Conservation (phyloP, 2,797 vertebrate genomes). For the Gadopsis marmoratus region DNA sequence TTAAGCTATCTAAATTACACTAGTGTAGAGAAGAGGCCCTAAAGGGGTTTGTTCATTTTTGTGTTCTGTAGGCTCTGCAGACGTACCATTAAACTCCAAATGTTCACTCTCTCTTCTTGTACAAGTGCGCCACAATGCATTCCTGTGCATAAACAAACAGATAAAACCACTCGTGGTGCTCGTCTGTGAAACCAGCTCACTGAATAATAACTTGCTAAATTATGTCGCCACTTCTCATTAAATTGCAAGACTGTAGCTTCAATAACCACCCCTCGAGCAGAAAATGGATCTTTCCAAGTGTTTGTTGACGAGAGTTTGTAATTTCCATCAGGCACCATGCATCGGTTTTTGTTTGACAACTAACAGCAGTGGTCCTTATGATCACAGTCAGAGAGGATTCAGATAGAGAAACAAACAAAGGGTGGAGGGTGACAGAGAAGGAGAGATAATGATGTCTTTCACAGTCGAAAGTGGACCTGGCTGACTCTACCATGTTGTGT, state of each 20-base stretch:
- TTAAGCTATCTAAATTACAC: slow-evolving; percentile 30
- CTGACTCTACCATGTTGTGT: background rate
- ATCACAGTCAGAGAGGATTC: slow-evolving; percentile 40
- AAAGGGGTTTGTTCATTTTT: slow-evolving; percentile 29
- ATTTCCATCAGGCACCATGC: slow-evolving; percentile 48
- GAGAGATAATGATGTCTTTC: slow-evolving; percentile 35
- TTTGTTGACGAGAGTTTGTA: slow-evolving; percentile 55
- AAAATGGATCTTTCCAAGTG: slow-evolving; percentile 23
- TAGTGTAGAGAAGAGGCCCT: background rate
- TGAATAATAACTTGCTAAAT: slow-evolving; percentile 45
- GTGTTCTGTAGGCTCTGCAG: slow-evolving; percentile 7
- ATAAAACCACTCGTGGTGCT: slow-evolving; percentile 41
- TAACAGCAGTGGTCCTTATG: slow-evolving; percentile 31
- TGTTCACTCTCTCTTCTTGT: slow-evolving; percentile 21
- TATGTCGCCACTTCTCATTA: slow-evolving; percentile 44
- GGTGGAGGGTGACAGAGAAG: slow-evolving; percentile 22
- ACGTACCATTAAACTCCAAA: slow-evolving; percentile 37
- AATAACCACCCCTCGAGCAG: slow-evolving; percentile 35
- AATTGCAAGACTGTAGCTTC: slow-evolving; percentile 45
- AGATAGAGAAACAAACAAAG: slow-evolving; percentile 18
- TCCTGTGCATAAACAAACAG: slow-evolving; percentile 29
- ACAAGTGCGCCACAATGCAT: background rate
- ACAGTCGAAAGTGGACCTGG: slow-evolving; percentile 2
- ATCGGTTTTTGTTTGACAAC: slow-evolving; percentile 66
- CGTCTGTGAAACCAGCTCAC: slow-evolving; percentile 33